Evolutionary conservation across 2,797 vertebrate genomes (phyloP), one percentile per base, ranked within the genome.

Genomic region (Chrosomus eos): DNA sequence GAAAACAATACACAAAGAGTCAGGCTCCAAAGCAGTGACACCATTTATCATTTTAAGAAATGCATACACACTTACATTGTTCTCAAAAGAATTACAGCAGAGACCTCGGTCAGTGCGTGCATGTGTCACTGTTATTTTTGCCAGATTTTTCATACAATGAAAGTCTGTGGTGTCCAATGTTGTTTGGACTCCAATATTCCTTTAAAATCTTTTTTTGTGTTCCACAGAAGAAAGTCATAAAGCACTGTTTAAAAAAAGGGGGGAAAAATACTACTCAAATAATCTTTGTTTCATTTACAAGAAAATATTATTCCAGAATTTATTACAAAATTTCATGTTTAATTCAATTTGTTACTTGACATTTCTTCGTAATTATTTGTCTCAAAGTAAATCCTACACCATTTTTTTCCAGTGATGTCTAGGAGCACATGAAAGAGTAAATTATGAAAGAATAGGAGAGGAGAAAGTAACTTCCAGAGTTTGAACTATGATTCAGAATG

Each of bases 1-100:
- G 19, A 76, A n/a, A 77, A 84, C 83, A 84, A 79, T 71, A 79
- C 71, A 79, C 66, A 84, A 60, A 78, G 38, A 58, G 67, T 36
- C 48, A 71, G 60, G 18, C 48, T 77, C 6, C 72, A 53, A 66
- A 66, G 33, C n/a, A 43, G 11, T 31, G 16, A 77, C 33, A 76
- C 33, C 48, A 26, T 71, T 21, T 62, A 78, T 79, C 36, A 33
- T 78, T 71, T 23, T 4, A 71, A 71, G 53, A 38, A 79, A 84
- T n/a, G n/a, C 60, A 76, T 66, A 68, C n/a, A 53, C 31, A 38
- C 21, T 82, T 74, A 21, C 28, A 82, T 82, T 82, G 48, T 72
- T 81, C 67, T 71, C 80, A 23, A 8, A 11, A 31, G 67, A 71
- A 43, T 71, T 28, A 71, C 33, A 81, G 67, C 36, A 71, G 36